Conservation (phyloP, 2,113 vertebrate genomes). For the Sporophila hypoxantha region DNA sequence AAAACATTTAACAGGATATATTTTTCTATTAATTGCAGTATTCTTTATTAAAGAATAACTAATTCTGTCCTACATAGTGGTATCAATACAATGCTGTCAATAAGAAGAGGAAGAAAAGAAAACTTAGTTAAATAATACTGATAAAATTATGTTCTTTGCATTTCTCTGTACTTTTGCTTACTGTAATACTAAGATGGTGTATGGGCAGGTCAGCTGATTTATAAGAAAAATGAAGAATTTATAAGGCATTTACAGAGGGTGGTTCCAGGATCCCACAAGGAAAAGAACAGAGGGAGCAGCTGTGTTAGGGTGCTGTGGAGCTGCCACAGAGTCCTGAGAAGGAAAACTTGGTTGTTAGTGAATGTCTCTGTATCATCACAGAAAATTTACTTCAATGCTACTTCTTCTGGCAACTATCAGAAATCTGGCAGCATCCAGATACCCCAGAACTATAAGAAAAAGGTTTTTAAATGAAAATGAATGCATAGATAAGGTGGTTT, state of each 20-base stretch:
- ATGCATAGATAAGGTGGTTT: accelerated
- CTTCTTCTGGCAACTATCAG: neutral
- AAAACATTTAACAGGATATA: neutral
- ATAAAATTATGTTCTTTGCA: neutral
- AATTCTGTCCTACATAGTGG: neutral
- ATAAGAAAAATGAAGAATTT: neutral
- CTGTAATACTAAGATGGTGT: neutral
- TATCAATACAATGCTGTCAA: neutral
- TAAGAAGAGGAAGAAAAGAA: neutral
- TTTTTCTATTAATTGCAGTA: neutral
- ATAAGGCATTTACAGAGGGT: neutral
- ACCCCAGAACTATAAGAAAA: neutral
- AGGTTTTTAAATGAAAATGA: neutral
- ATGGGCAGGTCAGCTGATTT: neutral
- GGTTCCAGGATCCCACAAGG: neutral
- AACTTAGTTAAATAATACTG: neutral
- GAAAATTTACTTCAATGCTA: neutral
- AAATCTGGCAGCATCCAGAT: neutral
- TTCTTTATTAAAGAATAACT: neutral
- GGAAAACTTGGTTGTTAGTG: neutral
- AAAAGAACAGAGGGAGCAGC: neutral
- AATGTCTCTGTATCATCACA: accelerated
- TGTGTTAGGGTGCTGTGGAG: neutral
- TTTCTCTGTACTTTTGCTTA: neutral
- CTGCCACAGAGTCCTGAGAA: accelerated